A percentile compares a stretch with the other conserved stretches of the same genome.
phyloP scores from a whole-genome alignment of 2,113 vertebrate genomes.

The Eublepharis macularius region DNA sequence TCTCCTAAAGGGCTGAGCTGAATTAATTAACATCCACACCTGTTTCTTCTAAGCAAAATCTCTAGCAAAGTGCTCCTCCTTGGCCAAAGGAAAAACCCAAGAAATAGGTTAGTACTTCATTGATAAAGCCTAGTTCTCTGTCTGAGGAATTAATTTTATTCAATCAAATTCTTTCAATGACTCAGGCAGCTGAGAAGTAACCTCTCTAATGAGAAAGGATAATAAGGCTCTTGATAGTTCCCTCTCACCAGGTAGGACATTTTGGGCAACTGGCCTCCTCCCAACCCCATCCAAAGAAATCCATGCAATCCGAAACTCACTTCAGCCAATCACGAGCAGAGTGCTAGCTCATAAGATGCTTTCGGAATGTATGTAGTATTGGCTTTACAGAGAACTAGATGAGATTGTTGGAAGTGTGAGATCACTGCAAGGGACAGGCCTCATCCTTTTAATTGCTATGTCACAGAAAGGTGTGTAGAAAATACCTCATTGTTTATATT shows the following conservation, averaged over 20 bases:
- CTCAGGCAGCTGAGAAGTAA: not conserved
- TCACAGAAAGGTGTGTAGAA: not conserved
- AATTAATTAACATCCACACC: constrained; percentile 52
- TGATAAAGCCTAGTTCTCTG: constrained; percentile 14
- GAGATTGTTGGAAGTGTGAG: not conserved
- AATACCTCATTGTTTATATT: not conserved
- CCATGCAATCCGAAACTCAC: not conserved
- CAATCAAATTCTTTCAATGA: not conserved
- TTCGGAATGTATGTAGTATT: not conserved
- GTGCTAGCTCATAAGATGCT: not conserved
- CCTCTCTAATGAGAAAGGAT: not conserved
- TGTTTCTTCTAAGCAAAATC: constrained; percentile 14
- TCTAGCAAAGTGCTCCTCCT: not conserved
- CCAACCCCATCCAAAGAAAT: too few relatives aligned
- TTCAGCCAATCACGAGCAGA: not conserved
- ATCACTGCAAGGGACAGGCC: not conserved
- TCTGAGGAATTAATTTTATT: not conserved
- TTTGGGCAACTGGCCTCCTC: not conserved
- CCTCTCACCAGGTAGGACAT: not conserved
- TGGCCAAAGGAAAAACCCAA: not conserved
- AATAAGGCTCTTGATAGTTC: not conserved
- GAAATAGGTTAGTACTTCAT: constrained; percentile 37
- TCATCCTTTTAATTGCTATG: not conserved
- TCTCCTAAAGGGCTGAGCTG: not conserved
- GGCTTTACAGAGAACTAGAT: not conserved